Evolutionary conservation across 2,113 vertebrate species (phyloP).

Genomic region (Isurus oxyrinchus): DNA sequence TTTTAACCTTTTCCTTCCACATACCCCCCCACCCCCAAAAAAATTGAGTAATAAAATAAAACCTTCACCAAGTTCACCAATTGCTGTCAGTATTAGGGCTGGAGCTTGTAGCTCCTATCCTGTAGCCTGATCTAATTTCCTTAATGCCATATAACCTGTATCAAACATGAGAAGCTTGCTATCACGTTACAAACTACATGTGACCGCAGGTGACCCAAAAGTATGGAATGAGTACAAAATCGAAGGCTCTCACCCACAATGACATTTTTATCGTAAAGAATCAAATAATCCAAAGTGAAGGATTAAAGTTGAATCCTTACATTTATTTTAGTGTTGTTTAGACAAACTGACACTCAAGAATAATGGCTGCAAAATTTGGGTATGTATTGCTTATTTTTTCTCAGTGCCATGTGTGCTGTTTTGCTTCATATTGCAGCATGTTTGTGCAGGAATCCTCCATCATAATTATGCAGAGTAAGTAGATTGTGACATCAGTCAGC

Average conservation of each 20-base stretch:
- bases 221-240: not conserved
- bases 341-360: not conserved
- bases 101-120: not conserved
- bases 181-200: not conserved
- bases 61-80: not conserved
- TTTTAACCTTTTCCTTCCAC: not conserved
- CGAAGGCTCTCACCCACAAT: not conserved
- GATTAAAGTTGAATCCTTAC: not conserved
- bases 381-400: too few relatives aligned
- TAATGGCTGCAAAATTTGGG: not conserved
- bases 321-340: not conserved
- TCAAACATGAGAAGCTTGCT: not conserved
- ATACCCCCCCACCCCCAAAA: too few relatives aligned
- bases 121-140: not conserved
- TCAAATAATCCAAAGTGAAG: not conserved
- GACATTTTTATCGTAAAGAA: not conserved
- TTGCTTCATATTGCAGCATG: too few relatives aligned
- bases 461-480: too few relatives aligned
- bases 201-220: not conserved
- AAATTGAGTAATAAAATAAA: not conserved
- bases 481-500: too few relatives aligned
- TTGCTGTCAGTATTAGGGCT: not conserved
- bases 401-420: too few relatives aligned
- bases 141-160: not conserved
- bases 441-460: too few relatives aligned